Evolutionary conservation across 1,140 invertebrate genomes (phyloP), one percentile per base, ranked within the genome.

Genomic region (Megalonaias nervosa): DNA sequence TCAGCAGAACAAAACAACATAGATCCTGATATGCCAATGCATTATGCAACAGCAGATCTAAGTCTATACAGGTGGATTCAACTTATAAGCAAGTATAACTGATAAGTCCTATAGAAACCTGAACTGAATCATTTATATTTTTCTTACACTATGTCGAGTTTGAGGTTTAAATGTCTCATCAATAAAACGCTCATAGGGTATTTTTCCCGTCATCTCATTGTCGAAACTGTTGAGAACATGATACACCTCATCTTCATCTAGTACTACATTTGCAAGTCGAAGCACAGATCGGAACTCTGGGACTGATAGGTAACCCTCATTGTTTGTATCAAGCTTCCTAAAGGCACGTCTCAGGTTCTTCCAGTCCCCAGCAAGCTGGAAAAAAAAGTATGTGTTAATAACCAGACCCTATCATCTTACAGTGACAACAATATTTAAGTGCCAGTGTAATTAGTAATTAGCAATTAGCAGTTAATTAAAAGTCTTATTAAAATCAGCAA

Each of bases 241-340:
- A 71, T 90, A 90, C 2, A 90, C 86, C 71, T 91, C 90, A 16
- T 91, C 90, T 74, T 90, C 89, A 69, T 89, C 85, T 17, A 91
- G 74, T 26, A 88, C 80, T 5, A 91, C 87, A 73, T 90, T 91
- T 23, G 87, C 87, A 21, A 89, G 80, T 79, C 89, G 89, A 14
- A 91, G 82, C 12, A 90, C 89, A 1, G 89, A 87, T 5, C 88
- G 81, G 85, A 91, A 91, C 67, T 91, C 88, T 16, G 87, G 85
- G 0, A 91, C 78, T 16, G 88, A 87, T 31, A 91, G 75, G 69
- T 85, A 89, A 14, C 90, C 90, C 12, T 81, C 79, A 61, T 88
- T 89, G 19, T 61, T 81, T 17, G 77, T 81, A 71, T 91, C 90
- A 31, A 90, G 67, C 77, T 91, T 91, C 75, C 85, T 85, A 83